A percentile compares a stretch with the other conserved stretches of the same genome.
These are phyloP conservation scores for Podarcis siculus DNA, from an alignment of 2,797 vertebrate species.

Conservation along the genomic window DNA sequence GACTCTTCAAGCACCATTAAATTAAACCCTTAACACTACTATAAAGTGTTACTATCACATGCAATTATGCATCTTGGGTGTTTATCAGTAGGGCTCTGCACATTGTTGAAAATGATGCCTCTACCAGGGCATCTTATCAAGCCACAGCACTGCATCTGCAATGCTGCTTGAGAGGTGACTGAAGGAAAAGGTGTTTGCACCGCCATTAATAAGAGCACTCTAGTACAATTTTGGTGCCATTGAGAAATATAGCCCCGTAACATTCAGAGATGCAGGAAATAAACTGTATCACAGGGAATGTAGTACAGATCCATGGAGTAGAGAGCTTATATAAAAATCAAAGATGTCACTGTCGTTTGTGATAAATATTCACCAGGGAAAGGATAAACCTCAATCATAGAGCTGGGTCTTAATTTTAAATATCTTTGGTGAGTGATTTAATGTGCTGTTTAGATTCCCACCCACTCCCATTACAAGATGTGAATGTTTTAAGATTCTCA, in stretches of 20 bases:
- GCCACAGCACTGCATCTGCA: neutral
- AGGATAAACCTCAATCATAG: constrained; percentile 17
- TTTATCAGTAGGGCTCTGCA: constrained; percentile 51
- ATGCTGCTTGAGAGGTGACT: constrained; percentile 11
- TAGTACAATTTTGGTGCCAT: neutral
- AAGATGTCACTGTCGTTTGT: neutral
- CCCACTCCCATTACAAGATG: constrained; percentile 2
- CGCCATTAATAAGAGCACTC: neutral
- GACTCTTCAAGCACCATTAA: constrained; percentile 63
- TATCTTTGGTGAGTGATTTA: constrained; percentile 39
- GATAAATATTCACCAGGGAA: constrained; percentile 37
- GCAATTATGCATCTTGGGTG: constrained; percentile 53
- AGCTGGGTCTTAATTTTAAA: constrained; percentile 32
- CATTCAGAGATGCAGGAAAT: constrained; percentile 18
- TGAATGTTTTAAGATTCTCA: constrained; percentile 16
- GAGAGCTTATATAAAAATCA: constrained; percentile 5
- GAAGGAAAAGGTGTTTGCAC: neutral
- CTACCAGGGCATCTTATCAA: constrained; percentile 37
- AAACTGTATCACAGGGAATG: constrained; percentile 19
- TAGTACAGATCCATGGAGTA: constrained; percentile 29
- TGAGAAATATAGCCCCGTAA: neutral
- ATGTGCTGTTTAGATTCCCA: constrained; percentile 18
- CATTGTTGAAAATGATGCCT: constrained; percentile 43
- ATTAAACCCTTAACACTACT: constrained; percentile 53
- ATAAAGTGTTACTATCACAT: constrained; percentile 54